These are phyloP conservation scores for Cheilosia impressa DNA, from an alignment of 2,888 invertebrate species.

Conservation along the genomic window DNA sequence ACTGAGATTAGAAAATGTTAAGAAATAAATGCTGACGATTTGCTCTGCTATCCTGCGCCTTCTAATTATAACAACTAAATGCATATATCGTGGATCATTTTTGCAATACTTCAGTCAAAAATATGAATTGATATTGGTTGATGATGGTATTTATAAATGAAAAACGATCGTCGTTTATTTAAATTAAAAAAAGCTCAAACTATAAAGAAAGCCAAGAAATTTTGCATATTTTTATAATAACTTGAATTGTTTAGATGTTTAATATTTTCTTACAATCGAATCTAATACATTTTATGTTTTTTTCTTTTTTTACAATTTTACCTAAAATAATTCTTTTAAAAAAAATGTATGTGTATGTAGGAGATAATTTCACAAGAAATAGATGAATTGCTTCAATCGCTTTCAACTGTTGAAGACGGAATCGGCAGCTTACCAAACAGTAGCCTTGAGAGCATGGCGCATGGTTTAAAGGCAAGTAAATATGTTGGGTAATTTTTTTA, in stretches of 20 bases:
- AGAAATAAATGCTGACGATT: slow-evolving; percentile 5
- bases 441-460: slow-evolving; percentile 89
- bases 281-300: slow-evolving; percentile 64
- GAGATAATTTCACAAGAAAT: slow-evolving; percentile 88
- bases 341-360: slow-evolving; percentile 80
- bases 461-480: slow-evolving; percentile 88
- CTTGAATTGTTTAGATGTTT: slow-evolving; percentile 40
- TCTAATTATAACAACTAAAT: slow-evolving; percentile 14
- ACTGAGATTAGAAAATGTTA: slow-evolving; percentile 9
- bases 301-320: slow-evolving; percentile 54
- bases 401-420: slow-evolving; percentile 88
- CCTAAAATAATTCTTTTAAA: slow-evolving; percentile 25
- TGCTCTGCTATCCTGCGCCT: slow-evolving; percentile 22
- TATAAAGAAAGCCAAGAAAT: slow-evolving; percentile 54
- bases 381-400: slow-evolving; percentile 88
- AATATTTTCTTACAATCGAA: slow-evolving; percentile 38
- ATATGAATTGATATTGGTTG: background rate
- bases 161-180: slow-evolving; percentile 20
- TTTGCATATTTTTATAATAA: slow-evolving; percentile 46
- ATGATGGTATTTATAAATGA: background rate
- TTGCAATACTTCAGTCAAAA: background rate
- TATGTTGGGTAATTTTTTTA: background rate
- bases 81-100: slow-evolving; percentile 16
- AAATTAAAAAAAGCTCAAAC: slow-evolving; percentile 33
- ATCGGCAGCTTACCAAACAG: slow-evolving; percentile 88